A percentile compares a stretch with the other conserved stretches of the same genome.
Evolutionary conservation across 2,113 vertebrate species (phyloP).

Genomic region (Recurvirostra avosetta): DNA sequence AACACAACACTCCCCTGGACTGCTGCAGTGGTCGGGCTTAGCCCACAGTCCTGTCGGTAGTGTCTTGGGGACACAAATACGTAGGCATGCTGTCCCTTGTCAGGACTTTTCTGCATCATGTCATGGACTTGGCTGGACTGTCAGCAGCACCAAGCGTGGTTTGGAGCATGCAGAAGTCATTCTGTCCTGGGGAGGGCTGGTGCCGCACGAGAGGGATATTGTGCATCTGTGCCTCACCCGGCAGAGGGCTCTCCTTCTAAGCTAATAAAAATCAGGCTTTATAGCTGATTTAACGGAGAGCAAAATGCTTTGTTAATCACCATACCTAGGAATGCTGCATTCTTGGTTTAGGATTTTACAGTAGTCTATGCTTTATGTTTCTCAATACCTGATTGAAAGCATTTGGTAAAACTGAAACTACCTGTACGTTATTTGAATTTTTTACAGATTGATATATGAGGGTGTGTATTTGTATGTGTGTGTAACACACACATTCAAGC

Average conservation of each 20-base stretch:
- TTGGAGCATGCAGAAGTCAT: background rate
- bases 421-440: rapidly evolving
- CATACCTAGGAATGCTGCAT: background rate
- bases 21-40: background rate
- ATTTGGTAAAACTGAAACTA: background rate
- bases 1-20: background rate
- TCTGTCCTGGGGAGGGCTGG: rapidly evolving
- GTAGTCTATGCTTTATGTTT: background rate
- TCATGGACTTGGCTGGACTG: background rate
- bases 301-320: background rate
- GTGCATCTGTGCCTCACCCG: background rate
- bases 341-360: background rate
- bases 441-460: rapidly evolving
- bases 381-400: background rate
- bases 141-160: rapidly evolving
- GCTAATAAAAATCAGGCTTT: background rate
- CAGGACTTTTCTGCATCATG: rapidly evolving
- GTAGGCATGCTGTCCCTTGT: background rate
- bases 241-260: conserved; percentile 72
- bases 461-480: background rate
- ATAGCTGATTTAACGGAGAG: background rate
- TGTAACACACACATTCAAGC: too few species aligned
- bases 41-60: background rate
- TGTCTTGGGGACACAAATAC: background rate
- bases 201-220: background rate